A percentile compares a stretch with the other conserved stretches of the same genome.
These are phyloP conservation scores for Caranx melampygus DNA, from an alignment of 2,113 vertebrate genomes.

Conservation along the genomic window DNA sequence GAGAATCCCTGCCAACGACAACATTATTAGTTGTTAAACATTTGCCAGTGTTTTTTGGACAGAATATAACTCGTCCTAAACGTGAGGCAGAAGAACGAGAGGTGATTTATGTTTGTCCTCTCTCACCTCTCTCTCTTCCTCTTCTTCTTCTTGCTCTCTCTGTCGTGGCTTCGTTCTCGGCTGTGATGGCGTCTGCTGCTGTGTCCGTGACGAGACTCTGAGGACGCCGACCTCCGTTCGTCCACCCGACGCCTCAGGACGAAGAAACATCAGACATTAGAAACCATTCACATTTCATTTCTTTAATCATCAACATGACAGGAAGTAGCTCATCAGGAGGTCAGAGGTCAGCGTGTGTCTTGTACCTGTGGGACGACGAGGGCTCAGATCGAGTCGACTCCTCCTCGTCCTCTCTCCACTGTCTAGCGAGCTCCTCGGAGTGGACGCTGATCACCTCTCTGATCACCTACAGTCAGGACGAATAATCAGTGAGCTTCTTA, in stretches of 20 bases:
- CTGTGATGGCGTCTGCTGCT: constrained; percentile 81
- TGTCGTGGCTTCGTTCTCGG: constrained; percentile 67
- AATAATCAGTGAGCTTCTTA: neutral
- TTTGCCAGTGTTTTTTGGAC: no score
- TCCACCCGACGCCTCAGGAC: constrained; percentile 55
- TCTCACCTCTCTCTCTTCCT: constrained; percentile 66
- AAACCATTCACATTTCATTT: neutral
- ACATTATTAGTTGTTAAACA: neutral
- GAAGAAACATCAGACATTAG: neutral
- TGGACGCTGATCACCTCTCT: constrained; percentile 95
- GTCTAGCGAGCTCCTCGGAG: constrained; percentile 90
- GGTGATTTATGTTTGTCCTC: accelerated
- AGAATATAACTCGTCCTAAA: neutral
- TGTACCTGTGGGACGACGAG: constrained; percentile 82
- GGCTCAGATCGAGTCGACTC: constrained; percentile 58
- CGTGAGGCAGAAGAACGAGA: neutral
- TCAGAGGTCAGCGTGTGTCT: neutral
- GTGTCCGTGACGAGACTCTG: constrained; percentile 84
- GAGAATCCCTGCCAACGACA: constrained; percentile 82
- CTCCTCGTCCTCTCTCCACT: constrained; percentile 88
- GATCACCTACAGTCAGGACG: constrained; percentile 85
- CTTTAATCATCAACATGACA: neutral
- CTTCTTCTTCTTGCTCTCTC: constrained; percentile 81
- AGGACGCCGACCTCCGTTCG: constrained; percentile 84
- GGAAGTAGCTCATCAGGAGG: neutral